Evolutionary conservation across 1,140 invertebrate genomes (phyloP), one percentile per base, ranked within the genome.

Genomic region (Euwallacea fornicatus): DNA sequence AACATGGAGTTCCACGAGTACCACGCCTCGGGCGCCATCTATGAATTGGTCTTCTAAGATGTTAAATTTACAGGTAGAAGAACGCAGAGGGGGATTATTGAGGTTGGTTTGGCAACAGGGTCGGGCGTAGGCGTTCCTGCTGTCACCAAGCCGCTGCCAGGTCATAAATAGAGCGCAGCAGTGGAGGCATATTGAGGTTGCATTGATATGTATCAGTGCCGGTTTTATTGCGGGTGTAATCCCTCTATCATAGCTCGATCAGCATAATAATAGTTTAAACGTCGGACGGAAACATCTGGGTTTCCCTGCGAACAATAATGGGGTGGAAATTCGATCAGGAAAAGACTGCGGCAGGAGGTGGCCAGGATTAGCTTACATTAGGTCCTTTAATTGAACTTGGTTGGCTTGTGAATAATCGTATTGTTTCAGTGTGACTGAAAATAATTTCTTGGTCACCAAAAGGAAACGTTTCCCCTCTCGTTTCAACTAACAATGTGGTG

Each of bases 171-270:
- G 63, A 76, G 69, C 74, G 71, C 74, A 69, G 72, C 66, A 63
- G 70, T 53, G 65, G 72, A 69, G 78, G 77, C 79, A 81, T 79
- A 78, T 79, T 79, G 78, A 80, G 78, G 78, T 80, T 81, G 78
- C 78, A 80, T 80, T 81, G 80, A 81, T 81, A 81, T 80, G 77
- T 81, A 81, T 80, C 80, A 79, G 75, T 76, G 78, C 77, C 72
- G 75, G 77, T 80, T 81, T 81, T 81, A 81, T 81, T 80, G 80
- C 80, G 75, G 77, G 76, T 80, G 80, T 81, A 81, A 81, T 81
- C 78, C 80, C 73, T 74, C 76, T 80, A 81, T 81, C 80, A 80
- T 77, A 75, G 78, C 79, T 71, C 78, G 76, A 81, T 81, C 80
- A 81, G 78, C 80, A 81, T 81, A 81, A 81, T 81, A 81, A 81